Conservation (phyloP, 2,888 invertebrate genomes). For the Allygus modestus region DNA sequence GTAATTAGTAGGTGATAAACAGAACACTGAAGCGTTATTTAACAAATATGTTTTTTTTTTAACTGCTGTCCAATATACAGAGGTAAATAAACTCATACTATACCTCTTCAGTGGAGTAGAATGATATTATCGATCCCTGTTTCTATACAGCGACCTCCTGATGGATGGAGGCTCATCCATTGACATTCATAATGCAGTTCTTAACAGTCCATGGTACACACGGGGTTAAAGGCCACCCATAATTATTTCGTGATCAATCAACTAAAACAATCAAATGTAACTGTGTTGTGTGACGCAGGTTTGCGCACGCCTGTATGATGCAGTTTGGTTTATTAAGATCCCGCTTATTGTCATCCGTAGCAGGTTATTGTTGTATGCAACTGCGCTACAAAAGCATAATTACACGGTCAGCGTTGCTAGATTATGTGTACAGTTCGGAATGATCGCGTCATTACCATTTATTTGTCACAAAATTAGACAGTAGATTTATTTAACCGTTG, state of each 20-base stretch:
- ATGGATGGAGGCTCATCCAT: conserved; percentile 16
- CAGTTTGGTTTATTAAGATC: conserved; percentile 56
- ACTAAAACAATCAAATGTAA: conserved; percentile 51
- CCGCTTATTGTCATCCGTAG: conserved; percentile 22
- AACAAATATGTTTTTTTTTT: no score
- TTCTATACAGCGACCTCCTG: conserved; percentile 25
- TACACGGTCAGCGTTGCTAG: conserved; percentile 35
- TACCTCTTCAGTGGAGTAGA: no score
- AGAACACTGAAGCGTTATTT: no score
- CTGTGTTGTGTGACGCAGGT: conserved; percentile 25
- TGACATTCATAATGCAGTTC: conserved; percentile 41
- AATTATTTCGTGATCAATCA: conserved; percentile 52
- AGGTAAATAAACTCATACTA: no score
- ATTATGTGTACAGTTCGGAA: conserved; percentile 35
- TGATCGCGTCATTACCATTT: conserved; percentile 18
- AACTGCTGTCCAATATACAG: no score
- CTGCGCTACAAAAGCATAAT: conserved; percentile 42
- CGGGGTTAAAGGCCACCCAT: conserved; percentile 20
- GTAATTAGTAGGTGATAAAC: no score
- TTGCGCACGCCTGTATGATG: conserved; percentile 3
- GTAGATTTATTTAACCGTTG: conserved; percentile 20
- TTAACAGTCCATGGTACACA: conserved; percentile 14
- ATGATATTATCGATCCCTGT: not conserved
- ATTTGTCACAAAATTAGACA: conserved; percentile 3
- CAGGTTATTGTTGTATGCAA: conserved; percentile 2